These are phyloP conservation scores for Chloroclystis v-ata DNA, from an alignment of 2,888 invertebrate species.

Conservation along the genomic window DNA sequence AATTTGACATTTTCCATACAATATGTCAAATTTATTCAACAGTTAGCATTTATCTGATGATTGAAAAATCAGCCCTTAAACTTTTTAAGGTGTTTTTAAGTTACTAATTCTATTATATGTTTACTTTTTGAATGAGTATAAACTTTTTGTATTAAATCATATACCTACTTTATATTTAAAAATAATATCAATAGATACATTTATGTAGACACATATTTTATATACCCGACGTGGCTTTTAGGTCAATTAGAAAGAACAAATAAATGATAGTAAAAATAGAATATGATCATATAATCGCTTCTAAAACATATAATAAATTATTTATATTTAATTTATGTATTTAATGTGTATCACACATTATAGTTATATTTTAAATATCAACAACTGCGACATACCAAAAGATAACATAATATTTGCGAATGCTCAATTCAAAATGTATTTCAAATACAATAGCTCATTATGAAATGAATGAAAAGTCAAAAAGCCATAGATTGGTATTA, in stretches of 20 bases:
- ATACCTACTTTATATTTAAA: no score
- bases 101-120: neutral
- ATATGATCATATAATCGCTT: conserved; percentile 21
- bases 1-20: no score
- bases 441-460: no score
- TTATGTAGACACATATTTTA: conserved; percentile 24
- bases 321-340: no score
- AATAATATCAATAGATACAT: no score
- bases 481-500: no score
- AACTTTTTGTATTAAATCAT: no score
- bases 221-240: conserved; percentile 61
- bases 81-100: no score
- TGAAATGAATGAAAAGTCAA: no score
- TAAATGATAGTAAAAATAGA: conserved; percentile 15
- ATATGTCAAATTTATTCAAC: no score
- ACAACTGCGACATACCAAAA: neutral
- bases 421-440: neutral
- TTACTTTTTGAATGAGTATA: neutral
- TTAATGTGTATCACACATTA: neutral
- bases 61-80: no score
- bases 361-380: neutral
- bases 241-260: conserved; percentile 60
- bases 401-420: neutral
- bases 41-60: no score
- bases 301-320: conserved; percentile 2